These are phyloP conservation scores for Drosophila nr. perissopoda DNA, from an alignment of 2,888 invertebrate species.

Conservation along the genomic window DNA sequence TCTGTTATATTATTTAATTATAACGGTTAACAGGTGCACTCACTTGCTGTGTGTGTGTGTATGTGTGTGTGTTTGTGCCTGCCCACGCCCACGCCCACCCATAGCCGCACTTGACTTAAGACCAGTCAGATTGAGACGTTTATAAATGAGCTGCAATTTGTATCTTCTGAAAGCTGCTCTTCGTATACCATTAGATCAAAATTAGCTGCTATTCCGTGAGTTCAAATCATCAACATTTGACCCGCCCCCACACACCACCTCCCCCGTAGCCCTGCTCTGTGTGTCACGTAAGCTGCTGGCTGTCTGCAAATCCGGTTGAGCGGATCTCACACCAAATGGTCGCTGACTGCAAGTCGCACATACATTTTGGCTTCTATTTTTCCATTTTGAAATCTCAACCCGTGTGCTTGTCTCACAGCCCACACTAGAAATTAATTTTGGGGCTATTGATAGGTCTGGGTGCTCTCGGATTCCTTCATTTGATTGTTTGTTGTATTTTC, in stretches of 20 bases:
- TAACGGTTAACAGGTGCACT: slow-evolving; percentile 62
- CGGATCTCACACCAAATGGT: slow-evolving; percentile 78
- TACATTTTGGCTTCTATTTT: slow-evolving; percentile 52
- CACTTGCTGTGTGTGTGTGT: slow-evolving; percentile 35
- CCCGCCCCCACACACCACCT: neutral
- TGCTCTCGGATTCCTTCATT: slow-evolving; percentile 29
- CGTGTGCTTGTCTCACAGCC: slow-evolving; percentile 17
- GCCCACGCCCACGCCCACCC: slow-evolving; percentile 22
- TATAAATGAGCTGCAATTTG: slow-evolving; percentile 73
- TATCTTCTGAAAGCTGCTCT: slow-evolving; percentile 42
- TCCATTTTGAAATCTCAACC: slow-evolving; percentile 27
- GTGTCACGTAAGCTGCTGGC: slow-evolving; percentile 38
- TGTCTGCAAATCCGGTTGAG: slow-evolving; percentile 64
- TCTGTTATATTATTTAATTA: slow-evolving; percentile 50
- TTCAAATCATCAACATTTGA: slow-evolving; percentile 26
- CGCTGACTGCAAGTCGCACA: slow-evolving; percentile 63
- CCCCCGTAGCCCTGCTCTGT: neutral
- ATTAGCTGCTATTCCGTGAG: slow-evolving; percentile 65
- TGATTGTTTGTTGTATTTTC: slow-evolving; percentile 51
- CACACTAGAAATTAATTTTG: slow-evolving; percentile 66
- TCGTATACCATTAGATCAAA: slow-evolving; percentile 66
- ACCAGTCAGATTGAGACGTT: slow-evolving; percentile 33
- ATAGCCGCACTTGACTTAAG: slow-evolving; percentile 3
- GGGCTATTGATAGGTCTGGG: slow-evolving; percentile 71
- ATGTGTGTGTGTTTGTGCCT: slow-evolving; percentile 2